Percentiles rank a stretch among this genome's conserved stretches.
These are phyloP conservation scores for Piscicola geometra DNA, from an alignment of 2,888 invertebrate species.

Conservation along the genomic window DNA sequence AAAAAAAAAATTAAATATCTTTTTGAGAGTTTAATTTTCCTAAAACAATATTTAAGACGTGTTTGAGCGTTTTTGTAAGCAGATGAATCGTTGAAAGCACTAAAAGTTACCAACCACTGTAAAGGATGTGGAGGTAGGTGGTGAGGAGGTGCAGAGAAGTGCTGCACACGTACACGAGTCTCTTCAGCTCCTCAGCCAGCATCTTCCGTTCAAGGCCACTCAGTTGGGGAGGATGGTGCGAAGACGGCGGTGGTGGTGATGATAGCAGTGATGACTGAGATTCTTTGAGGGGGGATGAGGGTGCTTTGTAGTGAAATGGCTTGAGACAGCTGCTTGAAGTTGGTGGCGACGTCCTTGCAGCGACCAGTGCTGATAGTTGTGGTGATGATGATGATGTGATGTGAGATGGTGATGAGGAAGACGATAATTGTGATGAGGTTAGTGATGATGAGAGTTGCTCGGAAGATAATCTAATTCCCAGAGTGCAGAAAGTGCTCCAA, in stretches of 20 bases:
- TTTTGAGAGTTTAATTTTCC: too few relatives aligned
- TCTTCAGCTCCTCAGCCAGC: slow-evolving; percentile 12
- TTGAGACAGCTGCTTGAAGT: not conserved
- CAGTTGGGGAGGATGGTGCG: not conserved
- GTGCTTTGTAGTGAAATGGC: not conserved
- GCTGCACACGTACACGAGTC: slow-evolving; percentile 78
- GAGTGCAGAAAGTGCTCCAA: slow-evolving; percentile 78
- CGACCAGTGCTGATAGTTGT: not conserved
- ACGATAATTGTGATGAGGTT: slow-evolving; percentile 45
- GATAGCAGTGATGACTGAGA: too few relatives aligned
- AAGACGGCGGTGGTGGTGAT: not conserved
- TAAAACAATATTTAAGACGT: too few relatives aligned
- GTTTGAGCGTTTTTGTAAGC: too few relatives aligned
- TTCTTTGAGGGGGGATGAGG: not conserved
- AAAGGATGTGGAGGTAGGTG: slow-evolving; percentile 84
- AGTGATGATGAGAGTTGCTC: not conserved
- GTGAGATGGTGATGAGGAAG: slow-evolving; percentile 65
- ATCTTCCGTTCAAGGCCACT: not conserved
- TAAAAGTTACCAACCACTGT: too few relatives aligned
- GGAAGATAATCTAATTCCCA: slow-evolving; percentile 61
- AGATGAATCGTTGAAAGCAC: too few relatives aligned
- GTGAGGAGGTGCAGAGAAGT: slow-evolving; percentile 75
- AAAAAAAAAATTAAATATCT: slow-evolving; percentile 24
- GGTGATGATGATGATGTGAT: not conserved
- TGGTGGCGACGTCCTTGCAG: not conserved